A percentile compares a stretch with the other conserved stretches of the same genome.
These are phyloP conservation scores for Lampris incognitus DNA, from an alignment of 2,113 vertebrate species.

Conservation along the genomic window DNA sequence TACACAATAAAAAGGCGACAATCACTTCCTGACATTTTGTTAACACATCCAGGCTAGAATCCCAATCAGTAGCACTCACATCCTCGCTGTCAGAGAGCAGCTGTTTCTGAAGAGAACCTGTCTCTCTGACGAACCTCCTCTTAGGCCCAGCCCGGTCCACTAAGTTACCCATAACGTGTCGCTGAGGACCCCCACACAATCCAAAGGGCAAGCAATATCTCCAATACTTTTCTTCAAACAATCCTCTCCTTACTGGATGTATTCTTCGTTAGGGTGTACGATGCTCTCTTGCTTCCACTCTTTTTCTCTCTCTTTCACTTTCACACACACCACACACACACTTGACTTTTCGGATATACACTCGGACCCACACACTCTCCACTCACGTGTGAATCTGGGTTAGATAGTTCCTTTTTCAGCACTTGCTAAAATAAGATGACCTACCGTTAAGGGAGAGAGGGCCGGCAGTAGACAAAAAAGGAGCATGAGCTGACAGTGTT, in stretches of 20 bases:
- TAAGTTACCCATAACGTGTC: constrained; percentile 78
- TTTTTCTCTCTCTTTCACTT: constrained; percentile 69
- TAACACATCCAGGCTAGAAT: constrained; percentile 1
- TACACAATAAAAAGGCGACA: neutral
- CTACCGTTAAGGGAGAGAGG: constrained; percentile 64
- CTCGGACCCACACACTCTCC: constrained; percentile 25
- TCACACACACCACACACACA: constrained; percentile 51
- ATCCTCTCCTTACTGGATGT: constrained; percentile 22
- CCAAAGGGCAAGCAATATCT: constrained; percentile 9
- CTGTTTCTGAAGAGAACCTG: constrained; percentile 75
- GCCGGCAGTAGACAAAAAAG: constrained; percentile 51
- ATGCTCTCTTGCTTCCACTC: constrained; percentile 46
- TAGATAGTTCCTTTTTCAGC: constrained; percentile 73
- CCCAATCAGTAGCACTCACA: constrained; percentile 68
- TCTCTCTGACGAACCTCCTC: constrained; percentile 66
- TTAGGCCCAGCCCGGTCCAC: constrained; percentile 73
- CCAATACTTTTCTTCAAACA: neutral
- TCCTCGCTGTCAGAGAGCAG: constrained; percentile 77
- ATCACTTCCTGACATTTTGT: neutral
- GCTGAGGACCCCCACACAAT: constrained; percentile 40
- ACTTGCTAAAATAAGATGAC: constrained; percentile 79
- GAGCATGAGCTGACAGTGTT: constrained; percentile 30
- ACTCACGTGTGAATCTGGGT: constrained; percentile 75
- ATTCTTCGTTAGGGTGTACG: constrained; percentile 49
- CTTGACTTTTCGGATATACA: constrained; percentile 58